A percentile compares a stretch with the other conserved stretches of the same genome.
phyloP scores from a whole-genome alignment of 1,140 invertebrate species.

The Panulirus ornatus region DNA sequence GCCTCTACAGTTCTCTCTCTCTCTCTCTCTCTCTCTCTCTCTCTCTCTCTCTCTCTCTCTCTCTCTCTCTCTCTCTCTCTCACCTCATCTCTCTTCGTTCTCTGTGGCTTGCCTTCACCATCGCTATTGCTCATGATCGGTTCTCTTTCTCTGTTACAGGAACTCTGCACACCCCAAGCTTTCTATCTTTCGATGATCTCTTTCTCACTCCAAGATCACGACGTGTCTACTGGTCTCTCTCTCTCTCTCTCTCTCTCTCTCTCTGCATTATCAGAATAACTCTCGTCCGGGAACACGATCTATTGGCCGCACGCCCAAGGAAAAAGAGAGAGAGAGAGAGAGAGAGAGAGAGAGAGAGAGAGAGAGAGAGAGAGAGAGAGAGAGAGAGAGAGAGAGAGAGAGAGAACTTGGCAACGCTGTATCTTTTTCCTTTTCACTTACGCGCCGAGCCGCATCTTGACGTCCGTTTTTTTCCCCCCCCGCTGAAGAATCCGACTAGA shows the following conservation, averaged over 20 bases:
- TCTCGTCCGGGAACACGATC: not conserved
- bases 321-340: conserved; percentile 16
- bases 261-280: conserved; percentile 10
- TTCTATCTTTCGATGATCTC: conserved; percentile 18
- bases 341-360: conserved; percentile 23
- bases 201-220: not conserved
- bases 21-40: not conserved
- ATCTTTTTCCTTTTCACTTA: too few species aligned
- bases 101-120: not conserved
- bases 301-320: conserved; percentile 4
- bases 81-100: not conserved
- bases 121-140: not conserved
- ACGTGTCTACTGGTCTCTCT: not conserved
- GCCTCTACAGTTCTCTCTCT: not conserved
- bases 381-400: conserved; percentile 10
- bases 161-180: too few species aligned
- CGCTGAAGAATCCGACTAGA: too few species aligned
- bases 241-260: not conserved
- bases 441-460: too few species aligned
- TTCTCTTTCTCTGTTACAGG: not conserved
- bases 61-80: not conserved
- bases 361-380: conserved; percentile 19
- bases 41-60: conserved; percentile 12
- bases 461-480: too few species aligned
- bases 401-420: not conserved